Evolutionary conservation across 2,797 vertebrate species (phyloP).

Genomic region (Acestrorhynchus altus): DNA sequence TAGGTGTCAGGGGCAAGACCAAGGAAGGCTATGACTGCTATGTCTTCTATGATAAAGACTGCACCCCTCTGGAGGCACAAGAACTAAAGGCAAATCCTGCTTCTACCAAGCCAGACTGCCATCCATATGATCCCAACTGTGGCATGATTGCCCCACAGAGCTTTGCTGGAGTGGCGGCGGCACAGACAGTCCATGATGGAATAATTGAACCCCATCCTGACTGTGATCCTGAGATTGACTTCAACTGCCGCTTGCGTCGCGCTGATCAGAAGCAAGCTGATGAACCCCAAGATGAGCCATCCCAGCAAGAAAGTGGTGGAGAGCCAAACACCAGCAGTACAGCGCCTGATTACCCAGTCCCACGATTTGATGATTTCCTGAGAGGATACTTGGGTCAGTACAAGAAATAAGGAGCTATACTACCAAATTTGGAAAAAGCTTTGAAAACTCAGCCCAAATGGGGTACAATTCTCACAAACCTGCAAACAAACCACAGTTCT

Average conservation of each 20-base stretch:
- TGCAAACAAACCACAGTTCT: background rate
- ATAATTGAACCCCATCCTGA: conserved; percentile 77
- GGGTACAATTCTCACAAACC: conserved; percentile 25
- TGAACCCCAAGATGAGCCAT: conserved; percentile 53
- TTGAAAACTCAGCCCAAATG: conserved; percentile 27
- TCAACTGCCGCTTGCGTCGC: conserved; percentile 78
- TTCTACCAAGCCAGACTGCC: conserved; percentile 68
- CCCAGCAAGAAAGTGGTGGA: conserved; percentile 48
- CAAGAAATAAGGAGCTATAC: conserved; percentile 63
- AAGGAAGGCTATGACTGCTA: conserved; percentile 82
- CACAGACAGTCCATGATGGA: conserved; percentile 55
- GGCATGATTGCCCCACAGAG: conserved; percentile 63
- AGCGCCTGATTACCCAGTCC: conserved; percentile 50
- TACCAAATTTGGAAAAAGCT: background rate
- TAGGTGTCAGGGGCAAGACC: conserved; percentile 78
- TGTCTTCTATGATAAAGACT: conserved; percentile 81
- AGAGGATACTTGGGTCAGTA: conserved; percentile 67
- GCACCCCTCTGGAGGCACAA: conserved; percentile 67
- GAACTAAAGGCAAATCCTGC: conserved; percentile 44
- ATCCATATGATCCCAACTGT: conserved; percentile 79
- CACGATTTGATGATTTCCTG: conserved; percentile 76
- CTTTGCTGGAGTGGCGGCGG: conserved; percentile 21
- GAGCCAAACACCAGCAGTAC: conserved; percentile 53
- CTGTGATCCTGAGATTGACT: conserved; percentile 82
- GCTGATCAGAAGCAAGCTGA: conserved; percentile 56